Evolutionary conservation across 1,140 invertebrate genomes (phyloP).

Genomic region (Temnothorax longispinosus): DNA sequence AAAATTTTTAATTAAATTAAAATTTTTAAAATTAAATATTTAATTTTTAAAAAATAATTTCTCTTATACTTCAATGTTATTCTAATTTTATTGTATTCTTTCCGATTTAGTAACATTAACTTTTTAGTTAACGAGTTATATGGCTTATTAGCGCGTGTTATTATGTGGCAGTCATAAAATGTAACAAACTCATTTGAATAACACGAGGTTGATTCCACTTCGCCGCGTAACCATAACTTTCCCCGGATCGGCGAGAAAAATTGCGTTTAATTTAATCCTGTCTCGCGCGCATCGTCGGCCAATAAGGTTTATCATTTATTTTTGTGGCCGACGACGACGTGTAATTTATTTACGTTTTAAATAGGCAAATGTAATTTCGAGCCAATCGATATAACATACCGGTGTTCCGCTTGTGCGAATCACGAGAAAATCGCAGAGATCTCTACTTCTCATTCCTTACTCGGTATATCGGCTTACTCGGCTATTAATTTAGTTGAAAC

Average conservation of each 20-base stretch:
- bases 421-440: not conserved
- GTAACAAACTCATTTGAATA: slow-evolving; percentile 53
- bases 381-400: slow-evolving; percentile 19
- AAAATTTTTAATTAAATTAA: not conserved
- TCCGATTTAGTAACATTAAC: not conserved
- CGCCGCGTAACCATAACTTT: slow-evolving; percentile 29
- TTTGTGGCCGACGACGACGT: slow-evolving; percentile 4
- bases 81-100: not conserved
- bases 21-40: not conserved
- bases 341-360: slow-evolving; percentile 61
- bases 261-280: slow-evolving; percentile 39
- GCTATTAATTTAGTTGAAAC: slow-evolving; percentile 3
- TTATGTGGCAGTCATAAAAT: slow-evolving; percentile 19
- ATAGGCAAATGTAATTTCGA: slow-evolving; percentile 32
- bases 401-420: slow-evolving; percentile 44
- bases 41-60: not conserved
- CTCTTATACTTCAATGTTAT: not conserved
- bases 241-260: slow-evolving; percentile 19
- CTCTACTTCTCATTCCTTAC: not conserved
- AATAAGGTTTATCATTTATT: slow-evolving; percentile 54
- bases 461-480: not conserved
- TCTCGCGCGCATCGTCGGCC: slow-evolving; percentile 40
- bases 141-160: slow-evolving; percentile 13
- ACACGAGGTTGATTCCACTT: slow-evolving; percentile 15
- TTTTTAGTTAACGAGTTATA: not conserved